Percentiles rank a stretch among this genome's conserved stretches.
phyloP scores from a whole-genome alignment of 2,797 vertebrate genomes.

The Caiman crocodilus region DNA sequence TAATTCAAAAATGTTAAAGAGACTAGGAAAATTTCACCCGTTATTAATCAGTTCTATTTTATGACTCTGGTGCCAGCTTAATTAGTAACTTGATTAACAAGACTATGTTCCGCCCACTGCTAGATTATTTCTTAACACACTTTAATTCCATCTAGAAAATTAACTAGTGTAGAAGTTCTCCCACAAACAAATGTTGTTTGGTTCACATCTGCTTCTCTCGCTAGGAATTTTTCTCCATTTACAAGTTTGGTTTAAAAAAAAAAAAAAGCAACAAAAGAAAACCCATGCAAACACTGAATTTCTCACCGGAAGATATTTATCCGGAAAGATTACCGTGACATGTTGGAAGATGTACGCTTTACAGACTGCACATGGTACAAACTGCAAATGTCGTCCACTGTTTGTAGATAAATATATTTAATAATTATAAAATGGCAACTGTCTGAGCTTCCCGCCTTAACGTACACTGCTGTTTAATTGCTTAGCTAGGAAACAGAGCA shows the following conservation, averaged over 20 bases:
- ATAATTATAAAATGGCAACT: neutral
- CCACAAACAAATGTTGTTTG: neutral
- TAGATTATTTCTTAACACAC: neutral
- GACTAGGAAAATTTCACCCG: accelerated
- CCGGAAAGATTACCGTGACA: accelerated
- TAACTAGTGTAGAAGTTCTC: neutral
- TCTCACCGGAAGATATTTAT: neutral
- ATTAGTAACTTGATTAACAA: neutral
- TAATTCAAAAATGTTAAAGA: neutral
- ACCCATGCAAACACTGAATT: neutral
- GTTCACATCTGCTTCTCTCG: neutral
- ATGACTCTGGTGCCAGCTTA: neutral
- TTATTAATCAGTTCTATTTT: neutral
- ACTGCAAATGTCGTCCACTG: neutral
- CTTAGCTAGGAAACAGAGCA: neutral
- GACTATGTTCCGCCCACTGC: neutral
- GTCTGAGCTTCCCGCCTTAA: neutral
- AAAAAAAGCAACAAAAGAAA: too few relatives aligned
- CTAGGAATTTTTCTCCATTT: neutral
- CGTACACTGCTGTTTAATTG: neutral
- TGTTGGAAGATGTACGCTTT: neutral
- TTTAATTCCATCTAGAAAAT: neutral
- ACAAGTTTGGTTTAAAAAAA: too few relatives aligned
- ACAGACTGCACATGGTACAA: neutral
- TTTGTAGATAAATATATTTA: neutral